Conservation (phyloP, 2,888 invertebrate species). For the Agrochola lota region DNA sequence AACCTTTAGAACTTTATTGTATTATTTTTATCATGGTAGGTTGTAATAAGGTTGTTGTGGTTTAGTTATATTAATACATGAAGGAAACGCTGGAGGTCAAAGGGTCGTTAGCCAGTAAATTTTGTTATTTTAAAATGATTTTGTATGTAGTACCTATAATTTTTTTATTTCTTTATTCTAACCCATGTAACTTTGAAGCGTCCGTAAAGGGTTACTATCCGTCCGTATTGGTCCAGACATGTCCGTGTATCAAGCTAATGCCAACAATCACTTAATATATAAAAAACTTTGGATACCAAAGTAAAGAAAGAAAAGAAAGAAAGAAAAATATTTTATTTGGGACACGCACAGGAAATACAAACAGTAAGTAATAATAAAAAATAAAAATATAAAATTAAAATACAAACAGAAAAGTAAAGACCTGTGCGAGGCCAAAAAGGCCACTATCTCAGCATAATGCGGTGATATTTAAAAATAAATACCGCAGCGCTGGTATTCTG, state of each 20-base stretch:
- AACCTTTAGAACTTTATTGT: not conserved
- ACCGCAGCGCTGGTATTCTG: no score
- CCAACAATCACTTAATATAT: not conserved
- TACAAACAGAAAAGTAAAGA: no score
- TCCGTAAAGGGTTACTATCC: not conserved
- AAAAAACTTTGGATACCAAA: not conserved
- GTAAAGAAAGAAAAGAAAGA: no score
- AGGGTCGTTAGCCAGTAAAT: not conserved
- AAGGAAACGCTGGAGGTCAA: not conserved
- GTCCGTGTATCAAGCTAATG: not conserved
- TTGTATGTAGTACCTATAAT: no score
- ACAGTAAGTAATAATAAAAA: no score
- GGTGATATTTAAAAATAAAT: no score
- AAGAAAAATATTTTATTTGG: no score
- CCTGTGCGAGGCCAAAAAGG: no score
- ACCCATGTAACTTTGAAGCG: not conserved
- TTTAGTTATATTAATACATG: not conserved
- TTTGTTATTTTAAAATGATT: not conserved
- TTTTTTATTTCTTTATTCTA: not conserved
- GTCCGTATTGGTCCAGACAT: not conserved
- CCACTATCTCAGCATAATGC: no score
- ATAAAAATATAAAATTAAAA: no score
- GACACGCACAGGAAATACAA: no score
- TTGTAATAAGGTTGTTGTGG: not conserved
- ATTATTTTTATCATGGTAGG: conserved; percentile 10